Base-by-base conservation (phyloP, 2,113 vertebrate species). In the Nyctibius bracteatus region DNA sequence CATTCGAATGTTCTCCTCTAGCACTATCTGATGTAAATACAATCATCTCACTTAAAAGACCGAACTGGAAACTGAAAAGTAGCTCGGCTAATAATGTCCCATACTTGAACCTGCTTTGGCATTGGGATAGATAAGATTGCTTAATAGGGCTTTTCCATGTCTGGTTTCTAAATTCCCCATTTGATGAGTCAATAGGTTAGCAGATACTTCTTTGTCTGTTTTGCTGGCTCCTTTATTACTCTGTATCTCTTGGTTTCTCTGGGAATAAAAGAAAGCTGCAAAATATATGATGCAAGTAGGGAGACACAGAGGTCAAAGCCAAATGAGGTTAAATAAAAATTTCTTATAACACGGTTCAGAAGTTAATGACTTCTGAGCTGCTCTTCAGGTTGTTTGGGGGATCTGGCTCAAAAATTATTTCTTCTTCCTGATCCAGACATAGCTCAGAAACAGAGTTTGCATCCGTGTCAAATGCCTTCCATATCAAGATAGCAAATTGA, bases 61-160 rank as follows among this genome's bases (percentile, higher is more conserved):
- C 37, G n/a, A 93, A 51, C 54, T 88, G 79, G 90, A 97, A 96
- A 94, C 31, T 67, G 62, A 81, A 81, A 23, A 77, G 51, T 49
- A 88, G 6, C 47, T 92, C 95, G 71, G 74, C 78, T 87, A 33
- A 71, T 73, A 71, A 63, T 11, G 16, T 87, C 78, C 94, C 88
- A 63, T 91, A 37, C 71, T 96, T 96, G 83, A 96, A 96, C 80
- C 88, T 95, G 55, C 67, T 95, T 95, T 96, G 90, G 75, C 75
- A 27, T 21, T 51, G 66, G 59, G 65, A 46, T 6, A 70, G 77
- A 67, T 74, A 81, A 93, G 68, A 94, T 97, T 93, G 96, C 55
- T 68, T 97, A 95, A 96, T 73, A 94, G 90, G 81, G 65, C 61
- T 95, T 95, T 97, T 95, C 88, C 79, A 61, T 78, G 79, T 95